These are phyloP conservation scores for Tinamus major DNA, from an alignment of 2,797 vertebrate genomes.

Conservation along the genomic window DNA sequence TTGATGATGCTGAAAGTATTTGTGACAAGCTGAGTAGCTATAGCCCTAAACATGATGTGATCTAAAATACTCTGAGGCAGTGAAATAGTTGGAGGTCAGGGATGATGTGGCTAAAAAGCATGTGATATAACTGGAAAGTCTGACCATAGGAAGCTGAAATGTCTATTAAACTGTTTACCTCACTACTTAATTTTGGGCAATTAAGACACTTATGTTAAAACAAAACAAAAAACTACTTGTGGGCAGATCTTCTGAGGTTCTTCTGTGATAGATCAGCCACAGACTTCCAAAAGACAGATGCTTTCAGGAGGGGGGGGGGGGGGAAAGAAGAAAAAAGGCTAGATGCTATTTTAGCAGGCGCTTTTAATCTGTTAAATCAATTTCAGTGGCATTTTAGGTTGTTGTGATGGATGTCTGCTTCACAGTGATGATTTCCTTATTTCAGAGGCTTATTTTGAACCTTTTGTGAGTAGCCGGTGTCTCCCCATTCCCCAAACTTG, in stretches of 20 bases:
- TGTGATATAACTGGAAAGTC: slow-evolving; percentile 16
- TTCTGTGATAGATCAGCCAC: background rate
- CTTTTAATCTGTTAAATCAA: background rate
- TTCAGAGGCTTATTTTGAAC: background rate
- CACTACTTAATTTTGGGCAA: background rate
- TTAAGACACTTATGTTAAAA: background rate
- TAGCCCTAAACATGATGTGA: background rate
- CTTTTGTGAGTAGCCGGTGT: background rate
- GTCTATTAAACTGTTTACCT: background rate
- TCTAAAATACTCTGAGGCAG: background rate
- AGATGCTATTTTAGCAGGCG: background rate
- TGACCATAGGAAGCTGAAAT: background rate
- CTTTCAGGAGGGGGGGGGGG: background rate
- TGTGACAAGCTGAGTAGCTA: background rate
- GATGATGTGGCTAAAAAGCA: background rate
- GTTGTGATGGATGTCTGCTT: background rate
- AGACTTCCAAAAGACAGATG: background rate
- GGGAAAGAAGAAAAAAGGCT: background rate
- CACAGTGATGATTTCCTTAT: background rate
- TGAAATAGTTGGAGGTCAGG: background rate
- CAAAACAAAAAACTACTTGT: background rate
- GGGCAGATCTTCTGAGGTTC: background rate
- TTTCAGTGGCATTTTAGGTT: background rate
- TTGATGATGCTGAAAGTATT: background rate
- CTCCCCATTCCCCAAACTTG: background rate